Percentiles rank a stretch among this genome's conserved stretches.
phyloP scores from a whole-genome alignment of 2,797 vertebrate species.

The Tadarida brasiliensis region DNA sequence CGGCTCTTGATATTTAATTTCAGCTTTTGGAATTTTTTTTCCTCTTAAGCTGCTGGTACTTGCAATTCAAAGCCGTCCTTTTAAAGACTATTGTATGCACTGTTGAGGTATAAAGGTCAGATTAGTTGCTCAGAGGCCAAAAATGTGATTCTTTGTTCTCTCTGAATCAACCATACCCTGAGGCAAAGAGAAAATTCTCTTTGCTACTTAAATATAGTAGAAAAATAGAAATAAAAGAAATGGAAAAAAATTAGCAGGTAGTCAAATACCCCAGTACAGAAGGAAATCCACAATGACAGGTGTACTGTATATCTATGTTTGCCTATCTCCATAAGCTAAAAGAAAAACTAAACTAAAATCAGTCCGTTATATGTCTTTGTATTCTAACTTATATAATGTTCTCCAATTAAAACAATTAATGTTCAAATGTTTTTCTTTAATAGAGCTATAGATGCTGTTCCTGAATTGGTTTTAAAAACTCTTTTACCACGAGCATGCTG shows the following conservation, averaged over 20 bases:
- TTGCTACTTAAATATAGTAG: conserved; percentile 51
- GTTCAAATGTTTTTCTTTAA: neutral
- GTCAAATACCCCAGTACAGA: neutral
- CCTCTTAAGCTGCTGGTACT: neutral
- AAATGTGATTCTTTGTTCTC: conserved; percentile 66
- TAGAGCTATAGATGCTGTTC: neutral
- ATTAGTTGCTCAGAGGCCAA: conserved; percentile 75
- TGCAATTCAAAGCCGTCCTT: conserved; percentile 54
- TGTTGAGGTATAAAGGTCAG: conserved; percentile 74
- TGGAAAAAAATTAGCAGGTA: neutral
- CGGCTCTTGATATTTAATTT: conserved; percentile 61
- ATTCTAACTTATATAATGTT: conserved; percentile 4
- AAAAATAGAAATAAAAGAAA: conserved; percentile 58
- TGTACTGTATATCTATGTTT: neutral
- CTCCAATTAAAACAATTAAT: conserved; percentile 22
- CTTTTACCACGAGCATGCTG: neutral
- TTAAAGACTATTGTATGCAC: conserved; percentile 62
- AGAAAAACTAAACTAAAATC: conserved; percentile 38
- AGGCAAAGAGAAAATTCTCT: conserved; percentile 47
- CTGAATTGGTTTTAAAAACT: neutral
- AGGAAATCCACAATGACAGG: neutral
- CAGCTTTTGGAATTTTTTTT: conserved; percentile 7
- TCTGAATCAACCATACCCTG: conserved; percentile 56
- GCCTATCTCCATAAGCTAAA: neutral
- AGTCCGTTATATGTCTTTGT: neutral